Evolutionary conservation across 2,888 invertebrate genomes (phyloP), one percentile per base, ranked within the genome.

Genomic region (Lepidocyrtinus sp.): DNA sequence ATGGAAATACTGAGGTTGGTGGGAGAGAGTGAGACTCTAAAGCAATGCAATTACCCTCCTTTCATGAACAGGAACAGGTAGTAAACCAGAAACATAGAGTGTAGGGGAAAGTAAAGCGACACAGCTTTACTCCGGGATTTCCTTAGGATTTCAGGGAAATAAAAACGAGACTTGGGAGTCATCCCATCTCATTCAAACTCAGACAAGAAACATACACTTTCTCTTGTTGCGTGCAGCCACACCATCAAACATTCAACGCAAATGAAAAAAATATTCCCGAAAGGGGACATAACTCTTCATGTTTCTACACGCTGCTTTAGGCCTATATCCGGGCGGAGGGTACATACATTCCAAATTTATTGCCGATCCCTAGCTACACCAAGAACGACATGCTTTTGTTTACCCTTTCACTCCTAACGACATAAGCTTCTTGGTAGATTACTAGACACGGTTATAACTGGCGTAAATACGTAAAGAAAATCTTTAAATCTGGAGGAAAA

Each of bases 271-370:
- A 70, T n/a, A n/a, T n/a, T 19, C 70, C 70, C 70, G 17, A 70
- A 70, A 70, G 70, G 59, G 46, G 59, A 75, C 75, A 75, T 75
- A 75, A 75, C 75, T 75, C 75, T 75, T 75, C 69, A 75, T 75
- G 69, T 69, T 75, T 26, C 50, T 50, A n/a, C n/a, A n/a, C n/a
- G n/a, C n/a, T n/a, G n/a, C n/a, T n/a, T n/a, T n/a, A n/a, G n/a
- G n/a, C n/a, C n/a, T n/a, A n/a, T n/a, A n/a, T n/a, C n/a, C n/a
- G n/a, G n/a, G n/a, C n/a, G n/a, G n/a, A n/a, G n/a, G n/a, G n/a
- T n/a, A n/a, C n/a, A n/a, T n/a, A n/a, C n/a, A n/a, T n/a, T n/a
- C n/a, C n/a, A n/a, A n/a, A n/a, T n/a, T n/a, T n/a, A n/a, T n/a
- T n/a, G n/a, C n/a, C n/a, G n/a, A n/a, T n/a, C n/a, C n/a, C n/a